Conservation (phyloP, 2,888 invertebrate genomes). For the Liopterus haemorrhoidalis region DNA sequence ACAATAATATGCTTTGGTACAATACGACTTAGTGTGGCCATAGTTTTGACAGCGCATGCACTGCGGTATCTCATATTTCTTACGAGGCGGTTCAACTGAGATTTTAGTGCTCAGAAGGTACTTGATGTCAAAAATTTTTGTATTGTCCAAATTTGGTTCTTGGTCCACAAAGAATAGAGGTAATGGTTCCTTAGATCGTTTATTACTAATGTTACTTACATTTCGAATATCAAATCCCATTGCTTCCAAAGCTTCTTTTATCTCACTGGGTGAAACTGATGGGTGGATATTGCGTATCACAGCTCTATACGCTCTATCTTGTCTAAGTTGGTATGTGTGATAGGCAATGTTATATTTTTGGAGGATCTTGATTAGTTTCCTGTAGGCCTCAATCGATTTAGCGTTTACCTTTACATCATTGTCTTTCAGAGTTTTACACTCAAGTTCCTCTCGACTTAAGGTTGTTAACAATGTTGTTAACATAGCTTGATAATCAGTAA, state of each 20-base stretch:
- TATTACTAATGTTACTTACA: conserved; percentile 14
- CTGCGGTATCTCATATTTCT: conserved; percentile 11
- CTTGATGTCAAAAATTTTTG: conserved; percentile 12
- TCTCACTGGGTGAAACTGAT: not conserved
- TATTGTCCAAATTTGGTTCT: conserved; percentile 9
- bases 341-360: not conserved
- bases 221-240: conserved; percentile 8
- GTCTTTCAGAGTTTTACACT: conserved; percentile 1
- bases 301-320: not conserved
- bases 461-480: too few species aligned
- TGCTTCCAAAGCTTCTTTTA: conserved; percentile 4
- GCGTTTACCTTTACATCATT: not conserved
- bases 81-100: conserved; percentile 7
- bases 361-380: conserved; percentile 4
- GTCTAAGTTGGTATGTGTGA: conserved; percentile 4
- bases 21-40: conserved; percentile 18
- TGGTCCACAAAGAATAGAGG: conserved; percentile 17
- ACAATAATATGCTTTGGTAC: conserved; percentile 1
- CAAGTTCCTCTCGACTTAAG: too few species aligned
- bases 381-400: conserved; percentile 1
- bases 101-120: conserved; percentile 4
- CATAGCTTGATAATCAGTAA: too few species aligned
- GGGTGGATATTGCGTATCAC: conserved; percentile 3
- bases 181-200: conserved; percentile 7
- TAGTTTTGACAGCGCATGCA: conserved; percentile 12